Conservation (phyloP, 1,140 invertebrate species). For the Vanessa atalanta region DNA sequence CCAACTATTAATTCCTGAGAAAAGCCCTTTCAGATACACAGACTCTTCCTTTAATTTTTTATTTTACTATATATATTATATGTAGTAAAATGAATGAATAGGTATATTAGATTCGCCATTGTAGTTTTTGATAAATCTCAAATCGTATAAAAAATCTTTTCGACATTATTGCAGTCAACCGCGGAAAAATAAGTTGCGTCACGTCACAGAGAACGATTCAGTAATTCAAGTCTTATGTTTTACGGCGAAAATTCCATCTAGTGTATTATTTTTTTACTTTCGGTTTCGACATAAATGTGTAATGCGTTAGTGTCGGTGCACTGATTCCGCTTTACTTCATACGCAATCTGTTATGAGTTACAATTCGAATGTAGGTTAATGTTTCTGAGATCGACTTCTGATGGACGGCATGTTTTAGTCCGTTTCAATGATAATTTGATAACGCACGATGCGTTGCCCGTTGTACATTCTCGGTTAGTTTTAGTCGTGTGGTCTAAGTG, state of each 20-base stretch:
- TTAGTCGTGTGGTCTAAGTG: neutral
- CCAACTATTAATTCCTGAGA: no score
- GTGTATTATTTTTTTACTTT: constrained; percentile 55
- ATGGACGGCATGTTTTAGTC: constrained; percentile 31
- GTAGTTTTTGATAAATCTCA: no score
- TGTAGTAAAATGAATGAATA: no score
- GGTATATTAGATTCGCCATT: no score
- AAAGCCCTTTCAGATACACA: no score
- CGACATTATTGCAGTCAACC: constrained; percentile 25
- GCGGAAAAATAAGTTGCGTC: constrained; percentile 31
- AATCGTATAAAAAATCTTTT: neutral
- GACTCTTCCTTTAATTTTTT: no score
- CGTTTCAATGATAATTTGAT: constrained; percentile 27
- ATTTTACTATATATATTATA: no score
- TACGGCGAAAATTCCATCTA: constrained; percentile 23
- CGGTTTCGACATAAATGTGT: constrained; percentile 64
- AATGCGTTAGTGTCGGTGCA: constrained; percentile 59
- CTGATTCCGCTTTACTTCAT: constrained; percentile 59
- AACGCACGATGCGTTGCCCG: neutral
- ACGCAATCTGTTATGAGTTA: constrained; percentile 66
- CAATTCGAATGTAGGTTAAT: constrained; percentile 71
- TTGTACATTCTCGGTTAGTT: neutral
- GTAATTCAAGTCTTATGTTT: constrained; percentile 33
- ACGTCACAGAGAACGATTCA: constrained; percentile 20
- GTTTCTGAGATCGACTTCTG: constrained; percentile 51